phyloP scores from a whole-genome alignment of 92 coral and sea anemone genomes.

The Paragorgia papillata region DNA sequence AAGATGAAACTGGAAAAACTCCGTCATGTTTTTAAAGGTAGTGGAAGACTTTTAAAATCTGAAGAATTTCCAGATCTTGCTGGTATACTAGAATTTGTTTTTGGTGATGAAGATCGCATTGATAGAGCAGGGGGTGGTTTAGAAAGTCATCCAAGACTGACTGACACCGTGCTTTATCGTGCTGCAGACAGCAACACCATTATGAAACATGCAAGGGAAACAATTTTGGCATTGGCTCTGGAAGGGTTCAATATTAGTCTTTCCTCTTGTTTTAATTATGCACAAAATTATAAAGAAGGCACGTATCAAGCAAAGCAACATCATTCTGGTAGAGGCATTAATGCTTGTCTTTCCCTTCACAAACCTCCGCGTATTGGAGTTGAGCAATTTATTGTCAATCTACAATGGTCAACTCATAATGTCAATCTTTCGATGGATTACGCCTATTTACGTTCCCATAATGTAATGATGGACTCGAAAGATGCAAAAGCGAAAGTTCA shows the following conservation, averaged over 20 bases:
- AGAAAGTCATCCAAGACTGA: slow-evolving; percentile 76
- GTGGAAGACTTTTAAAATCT: too few relatives aligned
- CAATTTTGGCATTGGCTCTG: slow-evolving; percentile 65
- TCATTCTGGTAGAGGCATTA: too few relatives aligned
- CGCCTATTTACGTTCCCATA: neutral
- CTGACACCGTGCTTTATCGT: slow-evolving; percentile 52
- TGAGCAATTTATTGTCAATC: too few relatives aligned
- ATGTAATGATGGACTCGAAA: slow-evolving; percentile 57
- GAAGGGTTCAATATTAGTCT: slow-evolving; percentile 54
- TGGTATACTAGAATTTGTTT: slow-evolving; percentile 60
- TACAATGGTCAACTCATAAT: too few relatives aligned
- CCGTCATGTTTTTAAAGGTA: slow-evolving; percentile 56
- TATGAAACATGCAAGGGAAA: too few relatives aligned
- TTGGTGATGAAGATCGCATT: slow-evolving; percentile 57
- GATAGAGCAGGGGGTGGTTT: slow-evolving; percentile 52
- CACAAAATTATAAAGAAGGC: slow-evolving; percentile 51
- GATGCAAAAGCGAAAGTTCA: slow-evolving; percentile 65
- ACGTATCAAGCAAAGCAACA: slow-evolving; percentile 63
- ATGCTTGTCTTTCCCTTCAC: too few relatives aligned
- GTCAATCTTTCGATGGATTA: slow-evolving; percentile 62
- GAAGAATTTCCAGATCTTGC: slow-evolving; percentile 70
- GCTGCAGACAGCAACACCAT: slow-evolving; percentile 59
- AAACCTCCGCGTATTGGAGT: too few relatives aligned
- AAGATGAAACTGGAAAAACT: slow-evolving; percentile 55
- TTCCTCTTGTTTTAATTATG: slow-evolving; percentile 60